phyloP scores from a whole-genome alignment of 2,888 invertebrate species.

The Aleiodes leptofemur region DNA sequence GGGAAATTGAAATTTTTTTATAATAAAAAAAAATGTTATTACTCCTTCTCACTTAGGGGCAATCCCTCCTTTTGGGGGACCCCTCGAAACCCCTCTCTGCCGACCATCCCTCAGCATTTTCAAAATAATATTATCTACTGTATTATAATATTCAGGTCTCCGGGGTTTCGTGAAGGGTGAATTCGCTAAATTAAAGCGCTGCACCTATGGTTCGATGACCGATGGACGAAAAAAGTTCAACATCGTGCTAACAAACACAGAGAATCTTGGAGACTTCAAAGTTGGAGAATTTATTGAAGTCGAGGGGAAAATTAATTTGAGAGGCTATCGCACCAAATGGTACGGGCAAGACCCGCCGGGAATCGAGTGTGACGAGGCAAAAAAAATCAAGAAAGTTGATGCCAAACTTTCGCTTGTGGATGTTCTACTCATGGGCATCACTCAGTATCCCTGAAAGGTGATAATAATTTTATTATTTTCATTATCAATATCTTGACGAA shows the following conservation, averaged over 20 bases:
- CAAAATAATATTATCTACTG: no score
- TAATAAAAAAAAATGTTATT: no score
- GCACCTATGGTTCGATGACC: constrained; percentile 20
- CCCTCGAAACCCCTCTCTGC: no score
- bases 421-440: constrained; percentile 8
- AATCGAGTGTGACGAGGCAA: constrained; percentile 1
- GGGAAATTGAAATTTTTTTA: no score
- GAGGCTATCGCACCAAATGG: constrained; percentile 17
- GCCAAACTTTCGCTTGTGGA: constrained; percentile 1
- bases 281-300: constrained; percentile 15
- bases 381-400: constrained; percentile 15
- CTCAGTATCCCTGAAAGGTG: constrained; percentile 13
- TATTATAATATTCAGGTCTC: constrained; percentile 6
- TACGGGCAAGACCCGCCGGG: constrained; percentile 16
- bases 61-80: no score
- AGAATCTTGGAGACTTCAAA: constrained; percentile 1
- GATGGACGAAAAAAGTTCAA: constrained; percentile 11
- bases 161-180: constrained; percentile 14
- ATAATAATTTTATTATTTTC: background rate
- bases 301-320: constrained; percentile 9
- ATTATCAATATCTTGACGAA: no score
- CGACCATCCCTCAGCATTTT: no score
- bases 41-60: no score
- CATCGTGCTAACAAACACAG: constrained; percentile 2
- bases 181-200: constrained; percentile 13